A percentile compares a stretch with the other conserved stretches of the same genome.
These are phyloP conservation scores for Takifugu ocellatus DNA, from an alignment of 2,797 vertebrate species.

Conservation along the genomic window DNA sequence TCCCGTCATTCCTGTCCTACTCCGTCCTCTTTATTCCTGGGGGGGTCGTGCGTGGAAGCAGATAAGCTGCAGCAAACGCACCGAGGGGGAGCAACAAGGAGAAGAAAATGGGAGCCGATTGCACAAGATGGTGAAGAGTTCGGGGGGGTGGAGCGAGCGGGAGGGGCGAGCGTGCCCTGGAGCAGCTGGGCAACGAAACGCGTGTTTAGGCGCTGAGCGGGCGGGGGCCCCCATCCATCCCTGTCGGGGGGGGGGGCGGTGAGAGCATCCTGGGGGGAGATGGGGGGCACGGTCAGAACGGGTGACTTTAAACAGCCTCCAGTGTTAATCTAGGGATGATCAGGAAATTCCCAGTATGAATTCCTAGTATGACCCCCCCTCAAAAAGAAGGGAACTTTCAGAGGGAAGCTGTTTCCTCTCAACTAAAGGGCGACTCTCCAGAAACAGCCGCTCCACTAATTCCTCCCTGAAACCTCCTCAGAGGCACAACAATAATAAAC, in stretches of 20 bases:
- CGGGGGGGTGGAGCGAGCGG: slow-evolving; percentile 10
- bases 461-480: slow-evolving; percentile 30
- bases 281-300: not conserved
- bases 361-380: not conserved
- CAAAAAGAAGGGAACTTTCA: slow-evolving; percentile 9
- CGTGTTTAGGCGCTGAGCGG: slow-evolving; percentile 67
- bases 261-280: too few species aligned
- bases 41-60: slow-evolving; percentile 18
- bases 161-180: slow-evolving; percentile 42
- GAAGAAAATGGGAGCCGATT: slow-evolving; percentile 38
- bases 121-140: slow-evolving; percentile 44
- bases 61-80: slow-evolving; percentile 15
- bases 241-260: slow-evolving; percentile 35
- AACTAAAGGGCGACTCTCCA: slow-evolving; percentile 32
- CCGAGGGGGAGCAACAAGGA: slow-evolving; percentile 12
- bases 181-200: slow-evolving; percentile 65
- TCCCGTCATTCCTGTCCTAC: slow-evolving; percentile 47
- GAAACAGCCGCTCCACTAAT: slow-evolving; percentile 41
- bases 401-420: slow-evolving; percentile 30
- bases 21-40: slow-evolving; percentile 41
- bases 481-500: slow-evolving; percentile 9
- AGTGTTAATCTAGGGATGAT: too few species aligned
- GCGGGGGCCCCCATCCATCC: slow-evolving; percentile 67
- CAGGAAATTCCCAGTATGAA: too few species aligned
- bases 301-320: too few species aligned